These are phyloP conservation scores for Falco naumanni DNA, from an alignment of 2,797 vertebrate species.

Conservation along the genomic window DNA sequence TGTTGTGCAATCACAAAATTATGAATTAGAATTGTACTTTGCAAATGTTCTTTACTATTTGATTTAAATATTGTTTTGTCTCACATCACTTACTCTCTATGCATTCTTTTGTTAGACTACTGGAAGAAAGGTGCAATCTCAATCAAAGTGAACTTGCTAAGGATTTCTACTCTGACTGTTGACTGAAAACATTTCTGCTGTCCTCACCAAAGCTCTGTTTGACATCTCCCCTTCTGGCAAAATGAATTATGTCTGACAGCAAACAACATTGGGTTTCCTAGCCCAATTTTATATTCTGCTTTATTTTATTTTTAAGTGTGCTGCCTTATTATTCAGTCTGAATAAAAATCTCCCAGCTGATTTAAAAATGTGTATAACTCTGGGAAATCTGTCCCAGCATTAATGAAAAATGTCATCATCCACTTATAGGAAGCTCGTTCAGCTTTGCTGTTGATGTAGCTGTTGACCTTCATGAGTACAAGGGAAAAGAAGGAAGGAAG, in stretches of 20 bases:
- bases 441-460: background rate
- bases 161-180: background rate
- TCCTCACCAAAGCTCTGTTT: background rate
- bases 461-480: background rate
- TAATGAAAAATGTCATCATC: background rate
- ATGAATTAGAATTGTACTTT: background rate
- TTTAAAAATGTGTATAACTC: slow-evolving; percentile 5
- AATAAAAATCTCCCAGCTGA: background rate
- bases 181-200: background rate
- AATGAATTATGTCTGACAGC: background rate
- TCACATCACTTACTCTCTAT: background rate
- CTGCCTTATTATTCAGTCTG: background rate
- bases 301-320: slow-evolving; percentile 20
- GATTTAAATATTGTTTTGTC: background rate
- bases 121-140: background rate
- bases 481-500: background rate
- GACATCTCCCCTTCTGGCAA: background rate
- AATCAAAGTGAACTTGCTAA: slow-evolving; percentile 1
- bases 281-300: background rate
- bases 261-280: background rate
- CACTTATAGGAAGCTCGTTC: background rate
- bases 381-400: background rate
- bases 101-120: background rate
- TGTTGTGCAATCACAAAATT: background rate
- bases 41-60: background rate